A percentile compares a stretch with the other conserved stretches of the same genome.
These are phyloP conservation scores for Procavia capensis DNA, from an alignment of 2,113 vertebrate genomes.

Conservation along the genomic window DNA sequence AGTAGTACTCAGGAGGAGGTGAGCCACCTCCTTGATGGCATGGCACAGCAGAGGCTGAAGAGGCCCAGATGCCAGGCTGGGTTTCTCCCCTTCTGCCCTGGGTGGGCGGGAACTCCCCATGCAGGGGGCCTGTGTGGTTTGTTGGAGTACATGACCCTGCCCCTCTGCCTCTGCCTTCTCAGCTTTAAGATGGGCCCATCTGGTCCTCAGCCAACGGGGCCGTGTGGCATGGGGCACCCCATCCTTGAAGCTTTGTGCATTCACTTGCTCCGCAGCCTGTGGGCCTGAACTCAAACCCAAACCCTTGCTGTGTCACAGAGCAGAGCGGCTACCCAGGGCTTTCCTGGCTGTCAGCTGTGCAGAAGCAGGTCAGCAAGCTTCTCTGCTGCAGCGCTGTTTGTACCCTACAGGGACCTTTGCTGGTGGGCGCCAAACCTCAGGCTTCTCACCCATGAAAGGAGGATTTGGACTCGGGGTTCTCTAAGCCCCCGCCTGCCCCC, in stretches of 20 bases:
- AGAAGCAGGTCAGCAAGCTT: background rate
- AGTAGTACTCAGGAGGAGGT: background rate
- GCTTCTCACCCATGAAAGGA: conserved; percentile 37
- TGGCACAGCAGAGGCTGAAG: background rate
- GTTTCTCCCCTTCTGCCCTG: background rate
- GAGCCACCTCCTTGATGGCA: background rate
- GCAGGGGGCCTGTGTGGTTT: background rate
- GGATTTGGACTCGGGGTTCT: background rate
- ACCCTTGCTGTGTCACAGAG: too few species aligned
- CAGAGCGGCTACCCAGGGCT: too few species aligned
- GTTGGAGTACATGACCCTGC: background rate
- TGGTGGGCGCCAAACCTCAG: background rate
- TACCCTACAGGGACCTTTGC: background rate
- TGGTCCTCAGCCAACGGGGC: accelerated
- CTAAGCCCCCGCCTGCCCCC: conserved; percentile 12
- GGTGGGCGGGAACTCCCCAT: background rate
- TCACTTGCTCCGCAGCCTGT: background rate
- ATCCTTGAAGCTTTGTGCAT: background rate
- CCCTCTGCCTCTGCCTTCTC: background rate
- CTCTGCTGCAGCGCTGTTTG: background rate
- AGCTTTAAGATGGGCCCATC: background rate
- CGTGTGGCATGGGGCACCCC: background rate
- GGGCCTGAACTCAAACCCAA: background rate
- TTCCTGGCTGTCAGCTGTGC: too few species aligned
- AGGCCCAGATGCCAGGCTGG: background rate